Evolutionary conservation across 2,113 vertebrate genomes (phyloP), one percentile per base, ranked within the genome.

Genomic region (Xiphophorus maculatus): DNA sequence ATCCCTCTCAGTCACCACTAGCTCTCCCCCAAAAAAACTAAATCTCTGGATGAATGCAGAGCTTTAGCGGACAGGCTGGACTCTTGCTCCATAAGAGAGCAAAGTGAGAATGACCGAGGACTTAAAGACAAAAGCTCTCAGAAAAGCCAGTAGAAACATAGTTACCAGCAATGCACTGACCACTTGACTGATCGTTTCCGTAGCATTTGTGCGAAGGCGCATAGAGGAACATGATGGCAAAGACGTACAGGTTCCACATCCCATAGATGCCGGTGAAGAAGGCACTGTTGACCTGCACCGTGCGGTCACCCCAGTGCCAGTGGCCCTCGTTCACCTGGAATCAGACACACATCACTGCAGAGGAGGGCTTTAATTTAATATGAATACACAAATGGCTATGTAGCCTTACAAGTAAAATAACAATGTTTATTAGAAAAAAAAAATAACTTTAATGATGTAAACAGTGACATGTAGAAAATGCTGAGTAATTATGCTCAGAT

Each of bases 211-310:
- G 98, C 0, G 98, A 99, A 0, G 98, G 98, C 0, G 98, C 98
- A 0, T 99, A 99, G 17, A 99, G 94, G 94, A 99, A 99, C 97
- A 99, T 98, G 87, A 99, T 94, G 30, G 97, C 96, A 0, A 99
- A 99, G 74, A 99, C 98, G 1, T 99, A 99, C 37, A 99, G 96
- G 88, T 99, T 99, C 98, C 98, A 99, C 98, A 99, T 99, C 33
- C 98, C 98, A 0, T 99, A 99, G 91, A 99, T 96, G 73, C 98
- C 98, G 0, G 98, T 99, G 93, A 99, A 99, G 91, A 99, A 99
- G 72, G 98, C 98, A 0, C 98, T 99, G 95, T 97, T 97, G 86
- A 96, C 94, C 83, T 99, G 93, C 67, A 99, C 95, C 0, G 95
- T 97, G 73, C 96, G 85, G 0, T 95, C 96, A 0, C 97, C 98